Conservation (phyloP, 2,113 vertebrate genomes). For the Rhinoptilus africanus region DNA sequence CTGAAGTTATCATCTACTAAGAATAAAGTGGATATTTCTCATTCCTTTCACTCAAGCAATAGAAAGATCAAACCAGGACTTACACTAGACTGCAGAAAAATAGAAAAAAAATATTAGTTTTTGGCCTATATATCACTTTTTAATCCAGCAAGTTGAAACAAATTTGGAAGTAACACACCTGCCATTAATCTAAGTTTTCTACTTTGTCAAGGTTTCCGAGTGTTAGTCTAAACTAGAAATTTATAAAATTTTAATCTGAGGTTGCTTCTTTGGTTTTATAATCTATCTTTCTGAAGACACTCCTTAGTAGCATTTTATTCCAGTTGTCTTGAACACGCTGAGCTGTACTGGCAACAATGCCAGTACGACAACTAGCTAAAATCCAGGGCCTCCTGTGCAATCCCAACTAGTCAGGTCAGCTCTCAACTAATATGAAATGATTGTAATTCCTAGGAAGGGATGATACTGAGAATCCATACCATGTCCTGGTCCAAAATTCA, state of each 20-base stretch:
- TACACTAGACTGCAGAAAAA: not conserved
- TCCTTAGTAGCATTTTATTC: not conserved
- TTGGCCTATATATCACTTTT: not conserved
- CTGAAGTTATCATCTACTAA: not conserved
- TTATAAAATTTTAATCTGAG: not conserved
- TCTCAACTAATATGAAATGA: not conserved
- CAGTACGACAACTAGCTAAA: not conserved
- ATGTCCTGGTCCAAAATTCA: not conserved
- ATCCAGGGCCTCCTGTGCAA: not conserved
- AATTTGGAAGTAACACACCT: not conserved
- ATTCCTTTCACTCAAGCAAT: not conserved
- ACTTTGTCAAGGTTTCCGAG: not conserved
- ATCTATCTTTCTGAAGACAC: not conserved
- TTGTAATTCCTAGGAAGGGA: not conserved
- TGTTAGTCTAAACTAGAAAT: not conserved
- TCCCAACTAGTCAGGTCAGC: not conserved
- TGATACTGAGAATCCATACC: not conserved
- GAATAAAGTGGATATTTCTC: not conserved
- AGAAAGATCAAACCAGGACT: not conserved
- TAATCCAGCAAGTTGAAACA: not conserved
- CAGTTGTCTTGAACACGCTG: not conserved
- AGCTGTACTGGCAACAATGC: not conserved
- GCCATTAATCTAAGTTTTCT: not conserved
- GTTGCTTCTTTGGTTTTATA: not conserved
- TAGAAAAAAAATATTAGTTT: not conserved